Evolutionary conservation across 2,113 vertebrate species (phyloP), one percentile per base, ranked within the genome.

Genomic region (Myotis lucifugus): DNA sequence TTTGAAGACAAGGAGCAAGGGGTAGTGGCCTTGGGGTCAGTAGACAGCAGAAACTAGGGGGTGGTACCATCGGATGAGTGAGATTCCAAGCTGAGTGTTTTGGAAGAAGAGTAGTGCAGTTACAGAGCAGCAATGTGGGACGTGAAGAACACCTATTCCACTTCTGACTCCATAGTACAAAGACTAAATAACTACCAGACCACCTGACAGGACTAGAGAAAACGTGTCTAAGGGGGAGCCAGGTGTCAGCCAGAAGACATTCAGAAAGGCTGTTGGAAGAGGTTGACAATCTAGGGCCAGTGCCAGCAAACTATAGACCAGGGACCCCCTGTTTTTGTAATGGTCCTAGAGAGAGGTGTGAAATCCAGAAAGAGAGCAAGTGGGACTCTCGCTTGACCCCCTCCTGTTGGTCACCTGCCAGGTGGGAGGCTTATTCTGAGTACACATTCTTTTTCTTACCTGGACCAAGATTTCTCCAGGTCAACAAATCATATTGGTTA

Each of bases 331-430:
- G 29, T 4, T 77, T 90, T 69, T 78, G 48, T 21, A n/a, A 37
- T 1, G 37, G 40, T 14, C 52, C 59, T 64, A 12, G 13, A 4
- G 32, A 61, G 76, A 40, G 3, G 13, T 21, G 8, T 34, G 18
- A 40, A 5, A 5, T 34, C 1, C 11, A 32, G 50, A n/a, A 34
- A 27, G 42, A 0, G 8, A 46, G 40, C 15, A 19, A 42, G 70
- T 2, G 3, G 72, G 32, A 27, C n/a, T 37, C 64, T 29, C 8
- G 8, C 18, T 4, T 7, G n/a, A 17, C 21, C 61, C 69, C 10
- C 1, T 5, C 11, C 6, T 32, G 40, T 27, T 15, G 50, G 5
- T 50, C 48, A 12, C 19, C 14, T 18, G 13, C 3, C 0, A 7
- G 56, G 19, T 7, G 0, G 37, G 19, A 12, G 14, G 5, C 52